phyloP scores from a whole-genome alignment of 23 tunicate genomes.

The Halocynthia aurantium region DNA sequence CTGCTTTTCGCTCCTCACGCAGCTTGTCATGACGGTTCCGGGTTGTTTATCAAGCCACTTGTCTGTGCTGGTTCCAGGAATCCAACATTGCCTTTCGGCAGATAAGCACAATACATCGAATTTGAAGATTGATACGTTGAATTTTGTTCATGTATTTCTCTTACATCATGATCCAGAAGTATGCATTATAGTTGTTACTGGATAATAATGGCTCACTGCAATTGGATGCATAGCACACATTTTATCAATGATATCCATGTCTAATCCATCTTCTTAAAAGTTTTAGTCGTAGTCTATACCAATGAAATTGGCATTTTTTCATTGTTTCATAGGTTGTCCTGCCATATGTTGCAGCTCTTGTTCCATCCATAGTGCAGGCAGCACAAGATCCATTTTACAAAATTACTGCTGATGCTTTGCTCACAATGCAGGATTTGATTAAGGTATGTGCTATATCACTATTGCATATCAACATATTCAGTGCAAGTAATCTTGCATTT shows the following conservation, averaged over 20 bases:
- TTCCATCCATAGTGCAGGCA: conserved; percentile 55
- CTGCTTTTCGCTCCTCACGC: conserved; percentile 75
- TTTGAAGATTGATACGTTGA: conserved; percentile 78
- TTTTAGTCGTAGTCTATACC: not conserved
- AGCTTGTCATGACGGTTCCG: conserved; percentile 74
- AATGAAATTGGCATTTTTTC: not conserved
- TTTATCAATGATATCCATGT: not conserved
- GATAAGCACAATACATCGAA: conserved; percentile 82
- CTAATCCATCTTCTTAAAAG: not conserved
- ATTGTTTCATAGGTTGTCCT: conserved; percentile 41
- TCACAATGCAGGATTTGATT: conserved; percentile 78
- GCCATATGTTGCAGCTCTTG: conserved; percentile 44
- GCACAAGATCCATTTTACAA: conserved; percentile 85
- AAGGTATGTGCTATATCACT: conserved; percentile 25
- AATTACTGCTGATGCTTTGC: conserved; percentile 87
- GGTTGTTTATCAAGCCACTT: conserved; percentile 75
- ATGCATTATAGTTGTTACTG: not conserved
- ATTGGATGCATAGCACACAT: not conserved
- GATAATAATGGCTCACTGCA: not conserved
- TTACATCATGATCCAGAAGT: conserved; percentile 74
- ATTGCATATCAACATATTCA: too few species aligned
- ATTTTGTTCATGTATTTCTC: conserved; percentile 70
- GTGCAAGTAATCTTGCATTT: too few species aligned
- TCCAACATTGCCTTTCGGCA: conserved; percentile 50
- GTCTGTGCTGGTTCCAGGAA: conserved; percentile 60